Conservation (phyloP, 92 coral and sea anemone species). For the Phenganax subtilis region DNA sequence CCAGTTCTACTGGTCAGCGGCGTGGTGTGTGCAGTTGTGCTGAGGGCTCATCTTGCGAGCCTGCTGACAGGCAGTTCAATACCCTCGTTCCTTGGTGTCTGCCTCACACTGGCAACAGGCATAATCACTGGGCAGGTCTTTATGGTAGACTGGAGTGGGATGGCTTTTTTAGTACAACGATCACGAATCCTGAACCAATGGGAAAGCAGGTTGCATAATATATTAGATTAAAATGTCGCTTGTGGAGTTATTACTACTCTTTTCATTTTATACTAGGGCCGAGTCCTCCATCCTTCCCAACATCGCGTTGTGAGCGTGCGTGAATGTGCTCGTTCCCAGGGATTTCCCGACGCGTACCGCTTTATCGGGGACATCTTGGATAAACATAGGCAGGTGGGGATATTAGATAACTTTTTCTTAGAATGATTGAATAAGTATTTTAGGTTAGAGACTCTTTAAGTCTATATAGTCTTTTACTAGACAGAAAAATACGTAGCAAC, state of each 20-base stretch:
- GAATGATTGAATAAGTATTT: too few species aligned
- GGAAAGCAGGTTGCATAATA: constrained; percentile 77
- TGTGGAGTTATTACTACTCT: not conserved
- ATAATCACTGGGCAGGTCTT: constrained; percentile 97
- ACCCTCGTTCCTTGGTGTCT: constrained; percentile 97
- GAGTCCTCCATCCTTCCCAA: constrained; percentile 92
- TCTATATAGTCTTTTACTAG: not conserved
- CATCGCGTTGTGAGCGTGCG: constrained; percentile 96
- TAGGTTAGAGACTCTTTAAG: too few species aligned
- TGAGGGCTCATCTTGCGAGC: constrained; percentile 86
- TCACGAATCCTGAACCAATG: constrained; percentile 99
- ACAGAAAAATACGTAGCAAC: not conserved
- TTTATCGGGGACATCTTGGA: constrained; percentile 80
- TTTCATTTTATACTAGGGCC: constrained; percentile 54
- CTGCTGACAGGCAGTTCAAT: constrained; percentile 90
- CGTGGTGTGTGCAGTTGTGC: constrained; percentile 98
- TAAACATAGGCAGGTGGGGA: constrained; percentile 86
- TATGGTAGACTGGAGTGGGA: constrained; percentile 99
- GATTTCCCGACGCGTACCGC: constrained; percentile 96
- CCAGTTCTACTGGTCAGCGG: constrained; percentile 59
- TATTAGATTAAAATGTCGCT: not conserved
- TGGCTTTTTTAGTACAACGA: constrained; percentile 94
- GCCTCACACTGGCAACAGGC: constrained; percentile 99
- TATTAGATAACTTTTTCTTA: not conserved
- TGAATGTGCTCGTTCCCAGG: constrained; percentile 99